Conservation (phyloP, 2,113 vertebrate genomes). For the Misgurnus mizolepis region DNA sequence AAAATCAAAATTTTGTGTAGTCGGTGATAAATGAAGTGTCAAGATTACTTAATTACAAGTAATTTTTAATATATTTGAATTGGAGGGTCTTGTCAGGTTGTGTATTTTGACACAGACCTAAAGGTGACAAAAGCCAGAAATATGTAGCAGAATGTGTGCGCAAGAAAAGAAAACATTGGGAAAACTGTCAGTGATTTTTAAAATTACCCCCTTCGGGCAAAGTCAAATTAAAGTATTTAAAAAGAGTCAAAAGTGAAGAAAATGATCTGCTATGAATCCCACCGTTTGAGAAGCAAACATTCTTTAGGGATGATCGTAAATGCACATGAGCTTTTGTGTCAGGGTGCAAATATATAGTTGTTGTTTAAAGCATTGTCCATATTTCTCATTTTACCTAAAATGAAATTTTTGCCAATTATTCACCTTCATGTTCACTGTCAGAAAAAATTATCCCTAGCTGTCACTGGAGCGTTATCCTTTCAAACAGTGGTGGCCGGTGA, state of each 20-base stretch:
- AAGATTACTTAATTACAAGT: no score
- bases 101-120: background rate
- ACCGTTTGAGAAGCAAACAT: background rate
- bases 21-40: no score
- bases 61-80: no score
- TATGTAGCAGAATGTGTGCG: background rate
- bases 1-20: no score
- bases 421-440: no score
- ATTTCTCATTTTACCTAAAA: background rate
- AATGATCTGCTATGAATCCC: constrained; percentile 6
- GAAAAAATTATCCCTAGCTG: no score
- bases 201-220: constrained; percentile 1
- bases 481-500: no score
- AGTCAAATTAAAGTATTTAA: constrained; percentile 14
- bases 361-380: background rate
- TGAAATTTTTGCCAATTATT: no score
- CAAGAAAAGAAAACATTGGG: background rate
- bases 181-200: constrained; percentile 5
- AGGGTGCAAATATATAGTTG: background rate
- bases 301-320: background rate
- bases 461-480: no score
- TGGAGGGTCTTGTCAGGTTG: no score
- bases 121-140: background rate
- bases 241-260: background rate
- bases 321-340: background rate